Conservation (phyloP, 2,113 vertebrate genomes). For the Elgaria multicarinata region DNA sequence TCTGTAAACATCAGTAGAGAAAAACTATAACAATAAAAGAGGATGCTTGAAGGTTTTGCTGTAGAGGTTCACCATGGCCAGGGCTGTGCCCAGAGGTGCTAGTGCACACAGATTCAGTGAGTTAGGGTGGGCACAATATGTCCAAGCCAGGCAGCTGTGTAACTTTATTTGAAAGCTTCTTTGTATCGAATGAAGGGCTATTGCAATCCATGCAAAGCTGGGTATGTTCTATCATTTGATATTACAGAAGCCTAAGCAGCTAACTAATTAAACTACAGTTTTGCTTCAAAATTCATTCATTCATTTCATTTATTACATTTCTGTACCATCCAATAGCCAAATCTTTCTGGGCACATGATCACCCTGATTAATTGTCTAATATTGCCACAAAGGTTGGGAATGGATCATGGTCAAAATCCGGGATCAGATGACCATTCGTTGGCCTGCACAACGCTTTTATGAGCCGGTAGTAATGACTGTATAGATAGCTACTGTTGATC, state of each 20-base stretch:
- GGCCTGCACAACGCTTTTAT: neutral
- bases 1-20: neutral
- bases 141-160: too few relatives aligned
- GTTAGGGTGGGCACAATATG: too few relatives aligned
- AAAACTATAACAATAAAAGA: neutral
- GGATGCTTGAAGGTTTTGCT: too few relatives aligned
- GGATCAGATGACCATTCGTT: neutral
- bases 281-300: neutral
- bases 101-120: too few relatives aligned
- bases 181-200: too few relatives aligned
- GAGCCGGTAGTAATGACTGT: neutral
- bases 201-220: too few relatives aligned
- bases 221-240: neutral
- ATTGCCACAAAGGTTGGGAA: neutral
- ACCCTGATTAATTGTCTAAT: neutral
- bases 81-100: too few relatives aligned
- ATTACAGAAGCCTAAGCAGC: neutral
- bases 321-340: too few relatives aligned
- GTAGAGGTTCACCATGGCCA: too few relatives aligned
- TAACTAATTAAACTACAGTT: neutral
- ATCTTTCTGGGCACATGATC: neutral
- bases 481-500: neutral
- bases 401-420: neutral
- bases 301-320: too few relatives aligned
- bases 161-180: too few relatives aligned